Conservation (phyloP, 2,113 vertebrate genomes). For the Syngnathus typhle region DNA sequence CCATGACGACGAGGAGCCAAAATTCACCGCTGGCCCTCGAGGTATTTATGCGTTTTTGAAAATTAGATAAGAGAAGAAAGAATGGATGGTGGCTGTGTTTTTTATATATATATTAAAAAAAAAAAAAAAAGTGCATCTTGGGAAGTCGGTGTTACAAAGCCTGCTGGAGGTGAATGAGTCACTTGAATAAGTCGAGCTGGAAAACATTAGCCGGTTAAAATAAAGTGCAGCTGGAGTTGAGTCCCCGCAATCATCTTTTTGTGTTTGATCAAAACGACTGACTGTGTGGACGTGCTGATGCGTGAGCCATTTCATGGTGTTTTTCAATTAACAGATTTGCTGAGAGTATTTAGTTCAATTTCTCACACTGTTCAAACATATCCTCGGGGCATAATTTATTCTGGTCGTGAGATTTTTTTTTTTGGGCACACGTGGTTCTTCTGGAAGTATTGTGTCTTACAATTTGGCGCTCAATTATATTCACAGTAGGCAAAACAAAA, state of each 20-base stretch:
- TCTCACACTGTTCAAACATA: background rate
- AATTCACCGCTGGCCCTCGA: background rate
- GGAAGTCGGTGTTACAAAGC: no score
- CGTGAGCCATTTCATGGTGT: background rate
- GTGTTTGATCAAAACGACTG: background rate
- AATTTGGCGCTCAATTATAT: background rate
- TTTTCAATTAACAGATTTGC: background rate
- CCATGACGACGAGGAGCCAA: background rate
- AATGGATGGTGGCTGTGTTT: background rate
- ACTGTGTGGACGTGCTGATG: background rate
- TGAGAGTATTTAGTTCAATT: no score
- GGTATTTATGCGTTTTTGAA: background rate
- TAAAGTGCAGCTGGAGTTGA: background rate
- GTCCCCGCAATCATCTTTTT: background rate
- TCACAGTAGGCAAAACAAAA: background rate
- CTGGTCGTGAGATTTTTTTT: no score
- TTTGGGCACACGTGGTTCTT: no score
- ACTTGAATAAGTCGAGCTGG: background rate
- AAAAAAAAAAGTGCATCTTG: background rate
- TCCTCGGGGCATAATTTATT: no score
- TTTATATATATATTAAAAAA: no score
- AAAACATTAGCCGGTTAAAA: background rate
- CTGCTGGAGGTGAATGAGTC: background rate
- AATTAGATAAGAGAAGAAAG: background rate
- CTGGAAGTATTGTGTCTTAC: background rate